Base-by-base conservation (phyloP, 1,140 invertebrate species). In the Zaprionus africanus region DNA sequence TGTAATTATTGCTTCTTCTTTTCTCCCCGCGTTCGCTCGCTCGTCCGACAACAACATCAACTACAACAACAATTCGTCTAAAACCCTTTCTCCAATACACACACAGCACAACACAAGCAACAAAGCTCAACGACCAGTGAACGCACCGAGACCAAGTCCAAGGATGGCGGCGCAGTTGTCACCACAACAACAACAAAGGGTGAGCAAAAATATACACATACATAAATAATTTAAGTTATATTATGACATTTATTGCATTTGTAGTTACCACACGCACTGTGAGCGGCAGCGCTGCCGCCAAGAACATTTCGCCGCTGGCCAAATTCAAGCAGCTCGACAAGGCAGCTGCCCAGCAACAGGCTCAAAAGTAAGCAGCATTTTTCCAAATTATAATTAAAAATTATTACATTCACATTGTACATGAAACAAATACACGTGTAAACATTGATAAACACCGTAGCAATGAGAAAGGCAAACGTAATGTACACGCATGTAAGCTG, bases 281-380 rank as follows among this genome's bases (percentile, higher is more conserved):
- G 91, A 94, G 94, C 85, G 93, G 93, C 92, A 93, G 92, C 94
- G 85, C 85, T 76, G 94, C 94, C 90, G 83, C 94, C 68, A 96
- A 96, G 93, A 95, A 96, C 68, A 94, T 96, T 86, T 97, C 97
- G 82, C 96, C 97, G 69, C 97, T 98, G 94, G 96, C 96, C 90
- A 98, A 98, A 94, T 98, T 98, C 94, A 95, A 96, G 91, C 96
- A 98, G 94, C 94, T 98, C 93, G 97, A 98, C 93, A 96, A 96
- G 93, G 83, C 83, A 17, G 96, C 96, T 92, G 97, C 96, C 86
- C 93, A 94, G 66, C 93, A 94, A 86, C 93, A 94, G 90, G 95
- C 94, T 79, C 95, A 96, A 93, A 97, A 96, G 96, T 97, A 95
- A 94, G 94, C 19, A 5, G 12, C 4, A 51, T 1, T 6, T n/a